These are phyloP conservation scores for Pandion haliaetus DNA, from an alignment of 2,113 vertebrate genomes.

Conservation along the genomic window DNA sequence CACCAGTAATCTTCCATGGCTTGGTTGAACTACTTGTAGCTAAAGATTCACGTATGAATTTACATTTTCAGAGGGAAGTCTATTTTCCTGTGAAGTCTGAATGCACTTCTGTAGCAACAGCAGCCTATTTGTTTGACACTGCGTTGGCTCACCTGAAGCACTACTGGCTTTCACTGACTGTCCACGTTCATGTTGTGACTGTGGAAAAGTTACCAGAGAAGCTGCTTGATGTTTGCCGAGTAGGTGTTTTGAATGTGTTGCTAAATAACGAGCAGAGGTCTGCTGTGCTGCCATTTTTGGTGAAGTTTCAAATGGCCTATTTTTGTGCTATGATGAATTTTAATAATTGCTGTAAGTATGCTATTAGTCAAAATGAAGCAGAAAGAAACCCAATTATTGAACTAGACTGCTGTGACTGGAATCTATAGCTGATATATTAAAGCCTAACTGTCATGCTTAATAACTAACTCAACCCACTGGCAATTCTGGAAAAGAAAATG, in stretches of 20 bases:
- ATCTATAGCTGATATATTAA: conserved; percentile 64
- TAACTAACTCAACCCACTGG: conserved; percentile 52
- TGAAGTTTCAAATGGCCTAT: conserved; percentile 15
- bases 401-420: conserved; percentile 67
- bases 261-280: background rate
- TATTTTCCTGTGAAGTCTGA: background rate
- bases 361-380: conserved; percentile 61
- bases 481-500: conserved; percentile 51
- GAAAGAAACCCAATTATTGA: conserved; percentile 68
- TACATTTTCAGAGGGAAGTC: background rate
- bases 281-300: background rate
- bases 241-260: background rate
- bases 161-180: background rate
- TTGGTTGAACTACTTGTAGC: background rate
- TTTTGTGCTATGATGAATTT: conserved; percentile 45
- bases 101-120: background rate
- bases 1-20: background rate
- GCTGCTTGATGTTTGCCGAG: background rate
- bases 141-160: background rate
- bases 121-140: background rate
- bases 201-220: background rate
- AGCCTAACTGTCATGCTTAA: conserved; percentile 55
- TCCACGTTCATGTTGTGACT: background rate
- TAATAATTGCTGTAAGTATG: conserved; percentile 64
- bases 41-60: background rate